Percentiles rank a stretch among this genome's conserved stretches.
These are phyloP conservation scores for Drosophila teissieri DNA, from an alignment of 1,140 invertebrate genomes.

Conservation along the genomic window DNA sequence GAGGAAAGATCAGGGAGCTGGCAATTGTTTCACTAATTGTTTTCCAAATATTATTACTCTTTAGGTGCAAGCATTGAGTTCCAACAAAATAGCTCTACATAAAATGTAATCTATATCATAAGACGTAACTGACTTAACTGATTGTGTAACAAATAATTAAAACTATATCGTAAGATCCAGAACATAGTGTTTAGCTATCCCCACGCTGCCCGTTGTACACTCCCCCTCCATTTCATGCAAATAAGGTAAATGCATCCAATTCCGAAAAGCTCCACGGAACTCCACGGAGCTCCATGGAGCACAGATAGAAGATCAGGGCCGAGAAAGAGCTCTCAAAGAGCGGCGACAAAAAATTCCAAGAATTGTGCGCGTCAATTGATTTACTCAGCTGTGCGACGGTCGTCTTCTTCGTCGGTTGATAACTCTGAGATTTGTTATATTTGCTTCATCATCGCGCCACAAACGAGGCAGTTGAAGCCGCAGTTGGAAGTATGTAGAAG, in stretches of 20 bases:
- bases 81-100: background rate
- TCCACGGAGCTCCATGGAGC: constrained; percentile 6
- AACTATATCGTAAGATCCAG: background rate
- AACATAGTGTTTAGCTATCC: background rate
- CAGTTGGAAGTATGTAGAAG: constrained; percentile 5
- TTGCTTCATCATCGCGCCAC: constrained; percentile 80
- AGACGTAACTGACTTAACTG: too few species aligned
- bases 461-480: constrained; percentile 62
- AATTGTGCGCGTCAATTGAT: constrained; percentile 82
- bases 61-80: background rate
- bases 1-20: constrained; percentile 18
- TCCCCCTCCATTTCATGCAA: constrained; percentile 19
- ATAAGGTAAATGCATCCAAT: constrained; percentile 38
- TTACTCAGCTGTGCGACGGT: constrained; percentile 73
- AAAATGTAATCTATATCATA: background rate
- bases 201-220: background rate
- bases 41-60: background rate
- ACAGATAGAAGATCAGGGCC: constrained; percentile 28
- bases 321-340: constrained; percentile 24
- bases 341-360: constrained; percentile 68
- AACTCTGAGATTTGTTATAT: constrained; percentile 81
- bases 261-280: constrained; percentile 12
- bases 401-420: constrained; percentile 61
- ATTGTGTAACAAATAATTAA: background rate
- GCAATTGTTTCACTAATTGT: constrained; percentile 15